phyloP scores from a whole-genome alignment of 2,797 vertebrate genomes.

The Simalia tracyae region DNA sequence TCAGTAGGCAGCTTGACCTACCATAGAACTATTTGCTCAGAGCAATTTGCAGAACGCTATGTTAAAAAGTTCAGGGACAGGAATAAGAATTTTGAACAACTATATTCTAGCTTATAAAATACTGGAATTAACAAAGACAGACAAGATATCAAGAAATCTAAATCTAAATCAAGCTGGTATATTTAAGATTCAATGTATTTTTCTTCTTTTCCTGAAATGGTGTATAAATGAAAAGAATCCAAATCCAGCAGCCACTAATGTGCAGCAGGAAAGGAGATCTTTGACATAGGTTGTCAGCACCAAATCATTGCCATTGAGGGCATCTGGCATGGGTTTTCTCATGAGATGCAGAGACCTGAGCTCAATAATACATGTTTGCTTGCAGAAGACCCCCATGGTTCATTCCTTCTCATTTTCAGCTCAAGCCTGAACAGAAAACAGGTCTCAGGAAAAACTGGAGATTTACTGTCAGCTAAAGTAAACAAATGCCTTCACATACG shows the following conservation, averaged over 20 bases:
- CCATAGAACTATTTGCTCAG: constrained; percentile 5
- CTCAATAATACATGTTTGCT: not conserved
- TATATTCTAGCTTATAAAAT: not conserved
- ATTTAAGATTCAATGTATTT: not conserved
- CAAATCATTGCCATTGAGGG: not conserved
- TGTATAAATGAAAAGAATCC: not conserved
- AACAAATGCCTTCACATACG: not conserved
- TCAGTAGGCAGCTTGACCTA: not conserved
- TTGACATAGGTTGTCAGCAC: not conserved
- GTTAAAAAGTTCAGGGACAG: not conserved
- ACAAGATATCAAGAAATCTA: not conserved
- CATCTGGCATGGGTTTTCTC: not conserved
- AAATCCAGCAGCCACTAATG: not conserved
- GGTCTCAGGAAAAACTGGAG: not conserved
- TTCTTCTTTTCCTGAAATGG: not conserved
- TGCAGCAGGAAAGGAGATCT: not conserved
- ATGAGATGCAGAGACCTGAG: not conserved
- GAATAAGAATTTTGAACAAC: not conserved
- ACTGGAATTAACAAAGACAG: not conserved
- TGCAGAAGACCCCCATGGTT: not conserved
- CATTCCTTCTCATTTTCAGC: not conserved
- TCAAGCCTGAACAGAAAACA: not conserved
- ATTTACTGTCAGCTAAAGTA: not conserved
- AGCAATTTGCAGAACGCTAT: not conserved
- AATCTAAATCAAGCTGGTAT: not conserved